phyloP scores from a whole-genome alignment of 2,113 vertebrate genomes.

The Synodontis membranacea region DNA sequence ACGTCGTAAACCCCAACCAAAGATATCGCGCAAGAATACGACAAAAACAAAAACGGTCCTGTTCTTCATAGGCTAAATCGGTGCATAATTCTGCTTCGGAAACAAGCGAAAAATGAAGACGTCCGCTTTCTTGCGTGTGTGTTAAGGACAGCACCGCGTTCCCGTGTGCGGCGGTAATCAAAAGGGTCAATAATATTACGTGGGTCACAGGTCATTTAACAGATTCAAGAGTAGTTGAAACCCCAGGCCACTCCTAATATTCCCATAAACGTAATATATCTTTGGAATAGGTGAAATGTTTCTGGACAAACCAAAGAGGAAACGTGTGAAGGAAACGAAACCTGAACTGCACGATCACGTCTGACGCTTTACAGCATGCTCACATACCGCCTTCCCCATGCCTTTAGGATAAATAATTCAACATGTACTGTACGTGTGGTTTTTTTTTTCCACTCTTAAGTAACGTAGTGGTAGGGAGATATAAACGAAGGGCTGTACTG shows the following conservation, averaged over 20 bases:
- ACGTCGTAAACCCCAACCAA: not conserved
- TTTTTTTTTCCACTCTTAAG: not conserved
- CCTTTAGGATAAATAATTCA: not conserved
- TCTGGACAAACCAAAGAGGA: not conserved
- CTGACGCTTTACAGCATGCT: not conserved
- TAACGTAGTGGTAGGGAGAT: not conserved
- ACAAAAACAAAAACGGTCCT: not conserved
- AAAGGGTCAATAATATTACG: not conserved
- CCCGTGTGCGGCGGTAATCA: not conserved
- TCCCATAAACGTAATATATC: not conserved
- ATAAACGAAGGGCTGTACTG: not conserved
- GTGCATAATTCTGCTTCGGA: not conserved
- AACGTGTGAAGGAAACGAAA: not conserved
- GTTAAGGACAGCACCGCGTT: not conserved
- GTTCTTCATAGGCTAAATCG: not conserved
- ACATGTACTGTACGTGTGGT: too few relatives aligned
- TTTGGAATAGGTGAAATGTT: not conserved
- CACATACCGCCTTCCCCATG: not conserved
- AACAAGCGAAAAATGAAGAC: not conserved
- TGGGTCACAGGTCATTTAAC: not conserved
- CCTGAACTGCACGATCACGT: not conserved
- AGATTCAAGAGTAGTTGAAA: too few relatives aligned
- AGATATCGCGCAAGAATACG: not conserved
- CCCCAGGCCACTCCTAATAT: not conserved
- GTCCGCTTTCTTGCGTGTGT: not conserved